A percentile compares a stretch with the other conserved stretches of the same genome.
Conservation (phyloP, 1,140 invertebrate genomes). For the Ips typographus region DNA sequence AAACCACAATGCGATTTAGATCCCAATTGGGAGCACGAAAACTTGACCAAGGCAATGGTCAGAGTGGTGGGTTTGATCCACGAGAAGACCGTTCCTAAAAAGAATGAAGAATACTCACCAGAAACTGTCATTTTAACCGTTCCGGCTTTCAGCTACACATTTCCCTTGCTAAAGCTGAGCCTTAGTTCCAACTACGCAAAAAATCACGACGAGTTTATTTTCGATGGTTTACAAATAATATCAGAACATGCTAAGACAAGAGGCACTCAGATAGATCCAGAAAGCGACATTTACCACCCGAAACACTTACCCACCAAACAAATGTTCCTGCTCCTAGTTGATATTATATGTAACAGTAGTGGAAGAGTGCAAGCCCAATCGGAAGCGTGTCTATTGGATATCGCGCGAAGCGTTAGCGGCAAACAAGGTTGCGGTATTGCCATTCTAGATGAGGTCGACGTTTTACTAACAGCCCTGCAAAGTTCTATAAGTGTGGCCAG, state of each 20-base stretch:
- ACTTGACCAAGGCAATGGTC: slow-evolving; percentile 48
- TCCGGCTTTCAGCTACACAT: slow-evolving; percentile 78
- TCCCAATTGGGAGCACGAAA: slow-evolving; percentile 74
- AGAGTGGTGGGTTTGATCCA: slow-evolving; percentile 65
- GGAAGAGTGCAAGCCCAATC: slow-evolving; percentile 75
- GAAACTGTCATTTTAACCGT: slow-evolving; percentile 56
- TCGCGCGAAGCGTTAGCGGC: slow-evolving; percentile 71
- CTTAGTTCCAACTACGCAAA: slow-evolving; percentile 55
- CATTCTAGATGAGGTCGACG: slow-evolving; percentile 69
- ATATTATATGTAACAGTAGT: slow-evolving; percentile 68
- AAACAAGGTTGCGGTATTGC: slow-evolving; percentile 63
- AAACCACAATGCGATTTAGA: slow-evolving; percentile 80
- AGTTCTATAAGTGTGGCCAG: slow-evolving; percentile 69
- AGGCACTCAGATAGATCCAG: slow-evolving; percentile 49
- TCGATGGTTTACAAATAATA: slow-evolving; percentile 69
- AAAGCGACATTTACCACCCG: slow-evolving; percentile 67
- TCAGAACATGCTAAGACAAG: slow-evolving; percentile 70
- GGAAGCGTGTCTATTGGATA: slow-evolving; percentile 72
- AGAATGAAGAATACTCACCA: slow-evolving; percentile 37
- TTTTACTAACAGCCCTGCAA: slow-evolving; percentile 76
- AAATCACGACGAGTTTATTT: slow-evolving; percentile 61
- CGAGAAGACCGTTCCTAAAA: slow-evolving; percentile 43
- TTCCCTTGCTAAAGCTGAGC: slow-evolving; percentile 74
- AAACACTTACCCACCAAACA: slow-evolving; percentile 75
- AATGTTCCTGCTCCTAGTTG: slow-evolving; percentile 78